Evolutionary conservation across 2,113 vertebrate genomes (phyloP), one percentile per base, ranked within the genome.

Genomic region (Sapajus apella): DNA sequence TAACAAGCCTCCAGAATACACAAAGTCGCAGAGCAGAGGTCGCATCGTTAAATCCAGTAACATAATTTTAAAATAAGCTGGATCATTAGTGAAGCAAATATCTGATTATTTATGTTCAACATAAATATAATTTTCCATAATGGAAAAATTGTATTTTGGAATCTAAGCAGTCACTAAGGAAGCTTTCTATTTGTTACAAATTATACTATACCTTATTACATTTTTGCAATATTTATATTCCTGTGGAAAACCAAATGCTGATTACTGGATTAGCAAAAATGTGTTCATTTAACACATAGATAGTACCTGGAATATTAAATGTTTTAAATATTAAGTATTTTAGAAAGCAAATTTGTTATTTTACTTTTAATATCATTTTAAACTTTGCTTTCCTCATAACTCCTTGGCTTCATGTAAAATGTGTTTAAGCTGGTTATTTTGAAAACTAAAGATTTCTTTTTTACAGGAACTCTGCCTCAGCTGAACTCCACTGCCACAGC

Each of bases 121-220:
- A 95, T 96, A 97, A 97, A 97, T 91, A 97, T 94, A 96, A 98
- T 98, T 97, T 97, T 95, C 97, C 81, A 95, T 97, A 98, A 97
- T 98, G 96, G 91, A 97, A 98, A 98, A 98, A 97, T 97, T 95
- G 4, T 95, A 98, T 97, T 98, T 97, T 97, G 75, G 92, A 97
- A 94, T 86, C 88, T 91, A 97, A 95, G 87, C 82, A 96, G 76
- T 97, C 89, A 96, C 92, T 80, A 92, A 97, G 90, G 72, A 96
- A 98, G 94, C 82, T 80, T 94, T 90, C 92, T 75, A 92, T 94
- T 95, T 95, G 81, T 90, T 96, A 81, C 43, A 96, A 97, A 98
- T 97, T 94, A 94, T 72, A 94, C 83, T 40, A 37, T 30, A 92
- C 40, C 27, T 77, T 77, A 76, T 52, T 11, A 32, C 56, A 7